These are phyloP conservation scores for Amblyopsis hoosieri DNA, from an alignment of 2,797 vertebrate genomes.

Conservation along the genomic window DNA sequence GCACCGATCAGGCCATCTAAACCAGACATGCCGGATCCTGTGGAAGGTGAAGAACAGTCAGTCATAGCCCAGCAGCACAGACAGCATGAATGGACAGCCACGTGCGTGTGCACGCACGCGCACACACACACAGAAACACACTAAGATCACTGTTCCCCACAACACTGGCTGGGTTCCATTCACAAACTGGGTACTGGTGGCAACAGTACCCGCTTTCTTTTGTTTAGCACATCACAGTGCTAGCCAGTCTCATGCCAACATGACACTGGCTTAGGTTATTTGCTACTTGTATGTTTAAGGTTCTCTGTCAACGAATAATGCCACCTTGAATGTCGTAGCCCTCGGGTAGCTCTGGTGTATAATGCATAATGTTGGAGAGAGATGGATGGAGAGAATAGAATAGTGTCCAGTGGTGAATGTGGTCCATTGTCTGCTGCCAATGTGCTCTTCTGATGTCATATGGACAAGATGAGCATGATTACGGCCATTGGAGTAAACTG, in stretches of 20 bases:
- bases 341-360: slow-evolving; percentile 9
- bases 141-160: slow-evolving; percentile 6
- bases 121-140: background rate
- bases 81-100: slow-evolving; percentile 33
- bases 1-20: slow-evolving; percentile 89
- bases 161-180: slow-evolving; percentile 33
- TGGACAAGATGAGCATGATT: slow-evolving; percentile 30
- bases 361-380: background rate
- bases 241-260: slow-evolving; percentile 1
- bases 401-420: slow-evolving; percentile 18
- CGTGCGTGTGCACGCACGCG: slow-evolving; percentile 44
- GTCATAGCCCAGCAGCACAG: slow-evolving; percentile 15
- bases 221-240: slow-evolving; percentile 44
- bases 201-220: slow-evolving; percentile 65
- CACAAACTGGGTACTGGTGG: slow-evolving; percentile 27
- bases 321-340: background rate
- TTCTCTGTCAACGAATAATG: background rate
- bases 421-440: slow-evolving; percentile 22
- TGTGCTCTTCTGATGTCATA: slow-evolving; percentile 5
- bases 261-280: slow-evolving; percentile 21
- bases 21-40: slow-evolving; percentile 91
- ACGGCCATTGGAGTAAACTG: slow-evolving; percentile 32
- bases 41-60: slow-evolving; percentile 44
- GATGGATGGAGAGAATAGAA: slow-evolving; percentile 15
- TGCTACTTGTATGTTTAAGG: slow-evolving; percentile 19